These are phyloP conservation scores for Channa maculata DNA, from an alignment of 2,113 vertebrate species.

Conservation along the genomic window DNA sequence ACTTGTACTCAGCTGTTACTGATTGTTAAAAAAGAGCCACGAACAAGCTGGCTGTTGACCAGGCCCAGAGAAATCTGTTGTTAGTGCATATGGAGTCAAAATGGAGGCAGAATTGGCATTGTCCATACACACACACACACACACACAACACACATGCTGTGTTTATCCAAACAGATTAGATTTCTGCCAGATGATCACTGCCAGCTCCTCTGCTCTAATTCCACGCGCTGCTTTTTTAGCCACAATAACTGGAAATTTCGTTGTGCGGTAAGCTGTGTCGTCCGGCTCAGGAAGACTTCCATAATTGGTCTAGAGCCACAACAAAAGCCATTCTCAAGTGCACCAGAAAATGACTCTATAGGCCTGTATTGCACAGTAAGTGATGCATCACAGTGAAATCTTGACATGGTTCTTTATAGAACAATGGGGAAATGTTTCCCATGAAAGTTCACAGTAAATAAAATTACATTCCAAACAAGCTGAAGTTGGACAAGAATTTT, in stretches of 20 bases:
- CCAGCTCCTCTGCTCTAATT: slow-evolving; percentile 56
- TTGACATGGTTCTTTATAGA: slow-evolving; percentile 17
- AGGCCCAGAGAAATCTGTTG: slow-evolving; percentile 12
- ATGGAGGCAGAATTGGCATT: slow-evolving; percentile 30
- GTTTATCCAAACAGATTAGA: slow-evolving; percentile 65
- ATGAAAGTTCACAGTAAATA: too few species aligned
- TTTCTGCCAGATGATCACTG: slow-evolving; percentile 51
- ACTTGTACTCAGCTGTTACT: slow-evolving; percentile 11
- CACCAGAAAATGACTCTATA: slow-evolving; percentile 42
- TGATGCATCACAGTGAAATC: slow-evolving; percentile 23
- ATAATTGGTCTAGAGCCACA: slow-evolving; percentile 61
- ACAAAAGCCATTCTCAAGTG: slow-evolving; percentile 43
- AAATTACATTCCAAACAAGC: too few species aligned
- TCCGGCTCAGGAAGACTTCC: slow-evolving; percentile 52
- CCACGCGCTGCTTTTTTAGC: slow-evolving; percentile 47
- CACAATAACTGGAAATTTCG: slow-evolving; percentile 64
- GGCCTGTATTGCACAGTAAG: background rate
- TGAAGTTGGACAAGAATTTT: too few species aligned
- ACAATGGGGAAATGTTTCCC: too few species aligned
- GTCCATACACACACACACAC: slow-evolving; percentile 7
- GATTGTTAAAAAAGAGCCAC: slow-evolving; percentile 10
- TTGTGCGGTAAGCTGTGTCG: slow-evolving; percentile 53
- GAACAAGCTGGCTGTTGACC: slow-evolving; percentile 28
- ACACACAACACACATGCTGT: slow-evolving; percentile 21
- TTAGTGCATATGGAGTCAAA: slow-evolving; percentile 28